A percentile compares a stretch with the other conserved stretches of the same genome.
phyloP scores from a whole-genome alignment of 2,113 vertebrate genomes.

The Xyliphius kryptos region DNA sequence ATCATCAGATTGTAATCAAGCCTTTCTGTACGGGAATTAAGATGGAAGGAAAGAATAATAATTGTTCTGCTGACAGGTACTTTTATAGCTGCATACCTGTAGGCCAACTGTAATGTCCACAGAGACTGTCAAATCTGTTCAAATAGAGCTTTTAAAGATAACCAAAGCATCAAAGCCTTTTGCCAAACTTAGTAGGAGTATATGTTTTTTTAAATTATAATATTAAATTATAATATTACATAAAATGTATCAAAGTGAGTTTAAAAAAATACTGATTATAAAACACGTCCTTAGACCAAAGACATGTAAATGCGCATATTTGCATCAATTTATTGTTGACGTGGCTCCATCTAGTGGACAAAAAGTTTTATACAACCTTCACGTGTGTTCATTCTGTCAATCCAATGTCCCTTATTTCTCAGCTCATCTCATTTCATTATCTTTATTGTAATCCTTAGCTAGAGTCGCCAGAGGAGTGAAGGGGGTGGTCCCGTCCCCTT shows the following conservation, averaged over 20 bases:
- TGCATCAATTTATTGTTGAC: not conserved
- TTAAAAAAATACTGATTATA: too few relatives aligned
- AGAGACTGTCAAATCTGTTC: conserved; percentile 5
- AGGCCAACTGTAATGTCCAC: conserved; percentile 1
- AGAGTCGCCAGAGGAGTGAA: too few relatives aligned
- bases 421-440: too few relatives aligned
- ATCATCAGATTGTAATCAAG: conserved; percentile 43
- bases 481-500: too few relatives aligned
- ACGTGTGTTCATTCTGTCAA: not conserved
- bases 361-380: not conserved
- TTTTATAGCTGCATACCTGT: conserved; percentile 31
- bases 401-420: too few relatives aligned
- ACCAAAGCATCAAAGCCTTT: conserved; percentile 1
- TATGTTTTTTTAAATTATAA: too few relatives aligned
- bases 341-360: conserved; percentile 32
- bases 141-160: conserved; percentile 11
- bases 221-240: too few relatives aligned
- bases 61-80: conserved; percentile 37
- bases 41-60: conserved; percentile 24
- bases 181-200: not conserved
- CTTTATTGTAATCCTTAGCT: too few relatives aligned
- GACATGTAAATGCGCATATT: not conserved
- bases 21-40: conserved; percentile 22
- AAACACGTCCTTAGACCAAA: not conserved
- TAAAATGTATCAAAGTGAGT: too few relatives aligned